A percentile compares a stretch with the other conserved stretches of the same genome.
Evolutionary conservation across 2,888 invertebrate genomes (phyloP).

Genomic region (Diadegma fenestrale): DNA sequence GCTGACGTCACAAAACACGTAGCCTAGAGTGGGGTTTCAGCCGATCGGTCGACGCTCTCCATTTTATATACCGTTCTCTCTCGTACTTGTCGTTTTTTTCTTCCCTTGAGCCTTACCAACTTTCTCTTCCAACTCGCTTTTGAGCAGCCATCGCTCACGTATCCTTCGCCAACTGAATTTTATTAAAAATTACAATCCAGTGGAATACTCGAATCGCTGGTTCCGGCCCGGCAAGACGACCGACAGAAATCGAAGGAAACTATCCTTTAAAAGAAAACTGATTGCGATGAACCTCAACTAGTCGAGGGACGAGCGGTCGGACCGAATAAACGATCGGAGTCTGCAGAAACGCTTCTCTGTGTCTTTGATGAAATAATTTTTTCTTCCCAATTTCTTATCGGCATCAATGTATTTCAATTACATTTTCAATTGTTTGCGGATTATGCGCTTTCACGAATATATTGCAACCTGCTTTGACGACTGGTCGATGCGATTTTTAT

Average conservation of each 20-base stretch:
- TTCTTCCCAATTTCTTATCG: background rate
- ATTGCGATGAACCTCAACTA: background rate
- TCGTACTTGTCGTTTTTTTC: constrained; percentile 15
- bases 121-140: constrained; percentile 8
- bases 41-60: constrained; percentile 68
- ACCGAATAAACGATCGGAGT: background rate
- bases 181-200: background rate
- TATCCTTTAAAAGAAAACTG: background rate
- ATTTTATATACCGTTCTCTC: constrained; percentile 19
- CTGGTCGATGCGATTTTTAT: background rate
- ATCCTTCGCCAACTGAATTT: background rate
- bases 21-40: constrained; percentile 78
- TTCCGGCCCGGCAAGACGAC: background rate
- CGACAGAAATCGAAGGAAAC: background rate
- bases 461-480: background rate
- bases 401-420: background rate
- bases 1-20: constrained; percentile 65
- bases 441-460: background rate
- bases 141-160: constrained; percentile 5
- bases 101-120: constrained; percentile 5
- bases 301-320: background rate
- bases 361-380: background rate
- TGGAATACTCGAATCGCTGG: background rate
- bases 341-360: background rate
- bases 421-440: background rate